Evolutionary conservation across 2,797 vertebrate species (phyloP), one percentile per base, ranked within the genome.

Genomic region (Poeciliopsis paucimaculata): DNA sequence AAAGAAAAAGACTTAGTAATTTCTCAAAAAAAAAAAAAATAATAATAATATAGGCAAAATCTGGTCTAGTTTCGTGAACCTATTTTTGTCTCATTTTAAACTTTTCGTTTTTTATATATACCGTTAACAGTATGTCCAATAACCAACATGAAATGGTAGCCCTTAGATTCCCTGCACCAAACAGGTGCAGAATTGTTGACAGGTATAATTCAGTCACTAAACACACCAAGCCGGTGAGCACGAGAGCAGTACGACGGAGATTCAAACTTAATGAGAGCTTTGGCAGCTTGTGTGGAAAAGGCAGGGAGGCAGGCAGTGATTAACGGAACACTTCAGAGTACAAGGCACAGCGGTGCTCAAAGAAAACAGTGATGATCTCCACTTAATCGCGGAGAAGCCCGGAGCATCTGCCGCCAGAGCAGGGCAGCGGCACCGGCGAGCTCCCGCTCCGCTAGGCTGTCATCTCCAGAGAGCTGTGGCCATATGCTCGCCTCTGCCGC

Each of bases 301-400:
- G 88, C 90, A 90, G 91, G 88, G 87, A 99, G 97, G 96, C 97
- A 99, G 98, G 98, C 98, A 99, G 97, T 99, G 98, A 99, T 99
- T 99, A 99, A 99, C 98, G 97, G 98, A 99, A 99, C 98, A 99
- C 97, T 99, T 99, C 98, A 97, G 98, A 98, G 97, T 99, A 99
- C 98, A 99, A 99, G 98, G 97, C 98, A 98, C 98, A 99, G 98
- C 97, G 97, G 98, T 98, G 97, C 98, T 99, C 98, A 99, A 98
- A 99, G 98, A 99, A 99, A 99, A 99, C 98, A 99, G 98, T 98
- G 97, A 99, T 99, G 98, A 99, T 99, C 98, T 99, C 97, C 98
- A 98, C 98, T 99, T 99, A 99, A 99, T 99, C 98, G 98, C 97
- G 96, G 98, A 97, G 98, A 99, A 98, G 97, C 98, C 98, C 98